These are phyloP conservation scores for Diuraphis noxia DNA, from an alignment of 1,140 invertebrate genomes.

Conservation along the genomic window DNA sequence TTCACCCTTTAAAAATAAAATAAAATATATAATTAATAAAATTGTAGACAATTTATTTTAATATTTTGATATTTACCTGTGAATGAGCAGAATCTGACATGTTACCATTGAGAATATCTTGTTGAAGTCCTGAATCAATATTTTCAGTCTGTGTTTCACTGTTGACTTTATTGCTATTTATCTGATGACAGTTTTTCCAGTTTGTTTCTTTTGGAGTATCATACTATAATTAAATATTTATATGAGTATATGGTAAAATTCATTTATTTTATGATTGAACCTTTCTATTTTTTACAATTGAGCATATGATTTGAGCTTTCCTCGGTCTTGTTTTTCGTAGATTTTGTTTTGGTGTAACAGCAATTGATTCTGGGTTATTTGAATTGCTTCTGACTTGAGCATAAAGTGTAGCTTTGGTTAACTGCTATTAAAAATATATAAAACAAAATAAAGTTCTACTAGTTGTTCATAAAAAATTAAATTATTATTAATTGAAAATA, in stretches of 20 bases:
- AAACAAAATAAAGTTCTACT: neutral
- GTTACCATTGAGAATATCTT: constrained; percentile 45
- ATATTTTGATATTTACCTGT: neutral
- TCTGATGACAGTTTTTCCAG: constrained; percentile 25
- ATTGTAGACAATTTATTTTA: neutral
- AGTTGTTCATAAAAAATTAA: neutral
- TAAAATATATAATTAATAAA: constrained; percentile 17
- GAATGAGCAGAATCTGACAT: constrained; percentile 45
- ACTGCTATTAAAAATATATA: constrained; percentile 60
- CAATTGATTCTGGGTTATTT: constrained; percentile 64
- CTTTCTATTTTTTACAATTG: constrained; percentile 35
- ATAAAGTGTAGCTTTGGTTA: constrained; percentile 65
- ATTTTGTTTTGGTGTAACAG: constrained; percentile 60
- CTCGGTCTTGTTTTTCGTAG: constrained; percentile 43
- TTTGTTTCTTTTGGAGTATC: constrained; percentile 33
- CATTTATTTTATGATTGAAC: neutral
- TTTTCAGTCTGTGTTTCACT: constrained; percentile 54
- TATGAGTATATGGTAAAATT: neutral
- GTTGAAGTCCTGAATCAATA: constrained; percentile 30
- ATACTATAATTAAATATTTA: neutral
- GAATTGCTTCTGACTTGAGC: constrained; percentile 67
- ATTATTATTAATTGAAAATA: neutral
- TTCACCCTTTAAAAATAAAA: constrained; percentile 6
- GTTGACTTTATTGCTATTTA: constrained; percentile 47
- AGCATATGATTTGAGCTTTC: constrained; percentile 51